Conservation (phyloP, 2,113 vertebrate genomes). For the Perca flavescens region DNA sequence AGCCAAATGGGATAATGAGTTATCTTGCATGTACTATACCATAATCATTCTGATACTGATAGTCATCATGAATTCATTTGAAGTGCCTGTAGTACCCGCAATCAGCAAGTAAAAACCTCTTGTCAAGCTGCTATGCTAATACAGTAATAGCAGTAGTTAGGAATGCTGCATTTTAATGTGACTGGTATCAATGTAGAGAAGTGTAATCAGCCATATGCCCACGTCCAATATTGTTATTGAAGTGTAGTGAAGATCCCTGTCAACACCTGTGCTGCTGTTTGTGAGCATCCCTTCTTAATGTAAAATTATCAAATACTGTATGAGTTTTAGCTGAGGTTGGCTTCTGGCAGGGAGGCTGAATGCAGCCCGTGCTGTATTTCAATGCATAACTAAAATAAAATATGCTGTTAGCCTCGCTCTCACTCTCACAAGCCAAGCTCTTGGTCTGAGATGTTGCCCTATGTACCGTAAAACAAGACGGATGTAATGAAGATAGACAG, state of each 20-base stretch:
- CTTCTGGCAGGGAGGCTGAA: slow-evolving; percentile 38
- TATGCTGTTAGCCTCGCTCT: slow-evolving; percentile 59
- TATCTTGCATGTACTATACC: slow-evolving; percentile 24
- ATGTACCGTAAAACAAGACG: slow-evolving; percentile 59
- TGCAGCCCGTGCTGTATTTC: slow-evolving; percentile 35
- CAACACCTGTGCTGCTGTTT: slow-evolving; percentile 43
- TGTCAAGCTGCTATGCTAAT: slow-evolving; percentile 20
- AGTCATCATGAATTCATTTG: neutral
- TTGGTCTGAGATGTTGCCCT: slow-evolving; percentile 42
- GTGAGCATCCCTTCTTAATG: slow-evolving; percentile 19
- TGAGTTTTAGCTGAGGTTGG: slow-evolving; percentile 14
- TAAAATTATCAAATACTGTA: slow-evolving; percentile 39
- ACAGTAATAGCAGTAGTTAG: slow-evolving; percentile 3
- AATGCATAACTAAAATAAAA: slow-evolving; percentile 58
- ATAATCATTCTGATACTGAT: slow-evolving; percentile 39
- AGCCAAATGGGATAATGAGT: slow-evolving; percentile 31
- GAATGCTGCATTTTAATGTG: slow-evolving; percentile 18
- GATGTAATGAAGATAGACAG: slow-evolving; percentile 68
- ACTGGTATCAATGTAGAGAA: slow-evolving; percentile 9
- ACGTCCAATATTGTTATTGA: slow-evolving; percentile 30
- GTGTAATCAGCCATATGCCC: slow-evolving; percentile 20
- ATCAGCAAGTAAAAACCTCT: slow-evolving; percentile 21
- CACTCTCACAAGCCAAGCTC: slow-evolving; percentile 39
- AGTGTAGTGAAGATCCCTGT: slow-evolving; percentile 22
- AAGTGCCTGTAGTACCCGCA: neutral